A percentile compares a stretch with the other conserved stretches of the same genome.
phyloP scores from a whole-genome alignment of 2,113 vertebrate genomes.

The Micronisus gabar region DNA sequence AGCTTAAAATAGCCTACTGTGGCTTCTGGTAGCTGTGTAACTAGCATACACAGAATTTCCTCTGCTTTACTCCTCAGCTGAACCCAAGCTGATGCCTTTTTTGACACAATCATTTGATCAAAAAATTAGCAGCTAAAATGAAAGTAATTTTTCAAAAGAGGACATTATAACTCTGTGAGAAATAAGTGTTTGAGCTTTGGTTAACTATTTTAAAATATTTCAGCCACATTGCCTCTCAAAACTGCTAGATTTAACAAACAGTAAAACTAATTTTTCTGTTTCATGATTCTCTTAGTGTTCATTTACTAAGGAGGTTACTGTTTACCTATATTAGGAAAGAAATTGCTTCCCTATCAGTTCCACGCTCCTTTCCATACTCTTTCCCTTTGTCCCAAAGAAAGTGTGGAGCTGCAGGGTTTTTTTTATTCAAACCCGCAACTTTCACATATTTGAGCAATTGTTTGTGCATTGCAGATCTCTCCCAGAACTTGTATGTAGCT shows the following conservation, averaged over 20 bases:
- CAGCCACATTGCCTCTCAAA: neutral
- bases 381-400: neutral
- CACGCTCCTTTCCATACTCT: neutral
- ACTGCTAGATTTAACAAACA: neutral
- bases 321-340: neutral
- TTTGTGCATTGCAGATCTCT: neutral
- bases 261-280: neutral
- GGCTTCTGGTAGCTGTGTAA: neutral
- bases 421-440: neutral
- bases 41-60: neutral
- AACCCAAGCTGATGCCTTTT: neutral
- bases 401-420: neutral
- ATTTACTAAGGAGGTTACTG: neutral
- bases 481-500: neutral
- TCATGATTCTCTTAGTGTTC: neutral
- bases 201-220: neutral
- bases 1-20: neutral
- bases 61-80: neutral
- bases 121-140: neutral
- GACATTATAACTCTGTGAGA: neutral
- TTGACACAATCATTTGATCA: neutral
- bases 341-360: neutral
- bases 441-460: neutral
- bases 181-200: neutral
- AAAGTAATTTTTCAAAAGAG: conserved; percentile 11